A percentile compares a stretch with the other conserved stretches of the same genome.
Evolutionary conservation across 2,113 vertebrate genomes (phyloP).

Genomic region (Syrrhaptes paradoxus): DNA sequence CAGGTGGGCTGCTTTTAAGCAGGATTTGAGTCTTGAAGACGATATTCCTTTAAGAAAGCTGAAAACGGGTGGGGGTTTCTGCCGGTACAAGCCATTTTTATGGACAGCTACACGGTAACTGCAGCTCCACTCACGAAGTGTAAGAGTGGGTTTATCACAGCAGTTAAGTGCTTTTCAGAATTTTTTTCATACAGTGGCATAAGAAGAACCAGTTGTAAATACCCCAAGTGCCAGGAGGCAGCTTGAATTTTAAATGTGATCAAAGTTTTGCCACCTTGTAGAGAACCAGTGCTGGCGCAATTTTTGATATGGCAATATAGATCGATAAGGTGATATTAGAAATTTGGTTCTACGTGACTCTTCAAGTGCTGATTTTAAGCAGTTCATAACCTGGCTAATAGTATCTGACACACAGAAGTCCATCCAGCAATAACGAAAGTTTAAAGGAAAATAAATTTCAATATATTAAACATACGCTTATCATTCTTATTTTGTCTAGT

Average conservation of each 20-base stretch:
- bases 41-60: accelerated
- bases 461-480: background rate
- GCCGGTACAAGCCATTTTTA: background rate
- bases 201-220: background rate
- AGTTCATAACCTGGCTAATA: background rate
- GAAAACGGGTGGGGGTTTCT: background rate
- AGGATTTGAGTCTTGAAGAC: background rate
- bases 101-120: background rate
- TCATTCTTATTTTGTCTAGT: background rate
- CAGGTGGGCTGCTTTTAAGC: accelerated
- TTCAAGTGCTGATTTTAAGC: background rate
- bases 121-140: background rate
- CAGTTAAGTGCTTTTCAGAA: background rate
- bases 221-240: background rate
- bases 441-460: background rate
- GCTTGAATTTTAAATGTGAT: accelerated
- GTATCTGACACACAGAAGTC: background rate
- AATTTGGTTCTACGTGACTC: background rate
- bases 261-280: background rate
- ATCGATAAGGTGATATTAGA: background rate
- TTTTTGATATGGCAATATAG: background rate
- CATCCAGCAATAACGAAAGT: background rate
- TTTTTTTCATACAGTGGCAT: background rate
- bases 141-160: background rate
- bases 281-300: background rate